phyloP scores from a whole-genome alignment of 1,140 invertebrate genomes.

The Scaptomyza graminum region DNA sequence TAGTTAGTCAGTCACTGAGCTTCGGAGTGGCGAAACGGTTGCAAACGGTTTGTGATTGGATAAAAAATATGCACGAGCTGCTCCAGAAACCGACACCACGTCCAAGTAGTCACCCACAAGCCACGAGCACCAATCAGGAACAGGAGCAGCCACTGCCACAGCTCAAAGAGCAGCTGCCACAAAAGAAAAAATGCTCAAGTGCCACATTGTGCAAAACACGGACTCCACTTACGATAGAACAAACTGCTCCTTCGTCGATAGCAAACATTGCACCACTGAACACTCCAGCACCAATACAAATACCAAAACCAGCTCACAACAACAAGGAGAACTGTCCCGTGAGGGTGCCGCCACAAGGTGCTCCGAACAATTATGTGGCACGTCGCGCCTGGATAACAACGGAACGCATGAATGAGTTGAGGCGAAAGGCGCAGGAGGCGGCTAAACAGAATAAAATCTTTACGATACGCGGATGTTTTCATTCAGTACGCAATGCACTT shows the following conservation, averaged over 20 bases:
- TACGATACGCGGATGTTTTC: slow-evolving; percentile 84
- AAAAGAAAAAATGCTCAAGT: slow-evolving; percentile 51
- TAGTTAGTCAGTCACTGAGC: slow-evolving; percentile 30
- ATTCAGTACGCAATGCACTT: slow-evolving; percentile 84
- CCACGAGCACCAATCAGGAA: slow-evolving; percentile 36
- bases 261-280: slow-evolving; percentile 8
- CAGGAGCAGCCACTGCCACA: slow-evolving; percentile 18
- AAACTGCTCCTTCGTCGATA: slow-evolving; percentile 12
- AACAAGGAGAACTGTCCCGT: slow-evolving; percentile 52
- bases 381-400: slow-evolving; percentile 84
- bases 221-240: slow-evolving; percentile 5
- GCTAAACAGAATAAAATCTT: slow-evolving; percentile 85
- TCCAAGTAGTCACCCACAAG: slow-evolving; percentile 64
- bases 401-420: slow-evolving; percentile 84
- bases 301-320: slow-evolving; percentile 1
- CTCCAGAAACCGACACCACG: slow-evolving; percentile 42
- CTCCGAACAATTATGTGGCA: slow-evolving; percentile 70
- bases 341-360: slow-evolving; percentile 24
- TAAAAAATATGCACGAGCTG: slow-evolving; percentile 51
- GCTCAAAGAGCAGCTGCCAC: slow-evolving; percentile 1
- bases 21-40: slow-evolving; percentile 1
- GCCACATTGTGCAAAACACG: slow-evolving; percentile 47
- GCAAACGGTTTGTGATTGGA: neutral
- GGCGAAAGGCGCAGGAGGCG: slow-evolving; percentile 84
- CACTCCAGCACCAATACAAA: slow-evolving; percentile 30